These are phyloP conservation scores for Cladorhizidae sp. DNA, from an alignment of 37 sponge, comb jelly and placozoan genomes.

Conservation along the genomic window DNA sequence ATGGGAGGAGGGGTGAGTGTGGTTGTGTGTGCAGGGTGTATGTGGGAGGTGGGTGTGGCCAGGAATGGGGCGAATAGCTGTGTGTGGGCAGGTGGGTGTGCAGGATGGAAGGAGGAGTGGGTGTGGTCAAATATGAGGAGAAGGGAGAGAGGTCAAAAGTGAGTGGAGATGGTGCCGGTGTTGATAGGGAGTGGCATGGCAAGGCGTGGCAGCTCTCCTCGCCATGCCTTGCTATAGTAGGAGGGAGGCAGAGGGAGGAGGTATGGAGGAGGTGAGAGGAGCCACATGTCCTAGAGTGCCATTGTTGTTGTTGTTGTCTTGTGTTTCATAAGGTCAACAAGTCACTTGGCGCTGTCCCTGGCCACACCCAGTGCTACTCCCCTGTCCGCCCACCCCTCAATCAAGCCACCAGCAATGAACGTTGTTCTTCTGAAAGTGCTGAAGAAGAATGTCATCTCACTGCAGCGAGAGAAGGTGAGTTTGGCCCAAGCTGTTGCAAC, in stretches of 20 bases:
- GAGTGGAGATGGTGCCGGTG: too few relatives aligned
- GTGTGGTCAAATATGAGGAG: not conserved
- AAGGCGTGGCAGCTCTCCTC: too few relatives aligned
- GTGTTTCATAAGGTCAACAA: not conserved
- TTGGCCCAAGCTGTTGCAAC: not conserved
- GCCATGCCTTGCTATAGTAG: not conserved
- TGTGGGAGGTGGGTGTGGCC: not conserved
- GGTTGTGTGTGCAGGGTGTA: not conserved
- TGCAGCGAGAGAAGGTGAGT: constrained; percentile 68
- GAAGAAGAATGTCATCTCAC: constrained; percentile 31
- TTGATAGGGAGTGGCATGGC: too few relatives aligned
- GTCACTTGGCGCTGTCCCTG: too few relatives aligned
- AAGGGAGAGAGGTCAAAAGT: too few relatives aligned
- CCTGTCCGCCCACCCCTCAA: not conserved
- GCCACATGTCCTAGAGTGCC: not conserved
- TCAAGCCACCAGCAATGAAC: too few relatives aligned
- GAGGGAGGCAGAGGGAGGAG: constrained; percentile 9
- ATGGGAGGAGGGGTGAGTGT: not conserved
- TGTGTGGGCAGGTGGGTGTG: not conserved
- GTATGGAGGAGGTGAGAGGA: not conserved
- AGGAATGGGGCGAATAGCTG: too few relatives aligned
- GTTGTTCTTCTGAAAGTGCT: not conserved
- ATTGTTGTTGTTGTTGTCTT: not conserved
- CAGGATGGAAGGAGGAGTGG: not conserved
- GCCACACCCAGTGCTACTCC: not conserved